Percentiles rank a stretch among this genome's conserved stretches.
phyloP scores from a whole-genome alignment of 2,888 invertebrate species.

The Chrysomela aeneicollis region DNA sequence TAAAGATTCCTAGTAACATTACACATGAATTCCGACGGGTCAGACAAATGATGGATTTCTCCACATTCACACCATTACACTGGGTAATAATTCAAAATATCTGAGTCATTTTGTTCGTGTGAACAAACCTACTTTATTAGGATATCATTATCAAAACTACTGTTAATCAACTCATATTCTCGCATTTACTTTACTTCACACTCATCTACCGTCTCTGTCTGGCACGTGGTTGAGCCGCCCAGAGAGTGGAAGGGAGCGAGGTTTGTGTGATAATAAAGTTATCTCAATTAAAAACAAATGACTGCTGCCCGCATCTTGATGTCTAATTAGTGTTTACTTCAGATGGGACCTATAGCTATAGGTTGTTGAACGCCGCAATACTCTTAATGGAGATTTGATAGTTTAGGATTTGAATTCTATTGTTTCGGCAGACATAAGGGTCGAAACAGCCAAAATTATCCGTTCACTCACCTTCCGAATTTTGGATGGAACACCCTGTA shows the following conservation, averaged over 20 bases:
- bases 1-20: constrained; percentile 21
- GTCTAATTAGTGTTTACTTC: constrained; percentile 53
- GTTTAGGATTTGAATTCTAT: constrained; percentile 39
- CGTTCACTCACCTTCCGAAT: too few species aligned
- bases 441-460: too few species aligned
- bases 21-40: constrained; percentile 16
- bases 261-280: constrained; percentile 44
- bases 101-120: constrained; percentile 54
- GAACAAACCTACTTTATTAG: constrained; percentile 60
- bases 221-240: not conserved
- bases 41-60: constrained; percentile 27
- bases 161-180: constrained; percentile 50
- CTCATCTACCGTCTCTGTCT: constrained; percentile 21
- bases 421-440: constrained; percentile 33
- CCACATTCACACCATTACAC: constrained; percentile 41
- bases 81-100: constrained; percentile 47
- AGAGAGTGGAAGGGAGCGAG: constrained; percentile 23
- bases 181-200: constrained; percentile 26
- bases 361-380: constrained; percentile 49
- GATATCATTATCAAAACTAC: constrained; percentile 59
- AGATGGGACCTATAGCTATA: constrained; percentile 46
- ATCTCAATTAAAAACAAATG: constrained; percentile 54
- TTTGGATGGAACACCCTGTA: too few species aligned
- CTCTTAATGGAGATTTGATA: constrained; percentile 47
- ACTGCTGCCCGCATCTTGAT: constrained; percentile 54